Conservation (phyloP, 2,888 invertebrate genomes). For the Nasonia oneida region DNA sequence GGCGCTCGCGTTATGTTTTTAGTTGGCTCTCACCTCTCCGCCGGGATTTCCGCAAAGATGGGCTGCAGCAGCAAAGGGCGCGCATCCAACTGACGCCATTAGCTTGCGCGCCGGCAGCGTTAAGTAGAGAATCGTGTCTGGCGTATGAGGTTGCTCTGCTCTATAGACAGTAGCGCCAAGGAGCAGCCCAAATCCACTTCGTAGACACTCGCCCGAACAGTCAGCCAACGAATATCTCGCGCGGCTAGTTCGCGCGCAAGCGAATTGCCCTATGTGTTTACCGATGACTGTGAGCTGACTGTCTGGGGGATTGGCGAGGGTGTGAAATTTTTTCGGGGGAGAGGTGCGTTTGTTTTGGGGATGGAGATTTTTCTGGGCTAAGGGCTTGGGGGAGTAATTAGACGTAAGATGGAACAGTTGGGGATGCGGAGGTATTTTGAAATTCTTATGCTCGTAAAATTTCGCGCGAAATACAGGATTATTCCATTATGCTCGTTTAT, state of each 20-base stretch:
- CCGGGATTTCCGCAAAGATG: constrained; percentile 51
- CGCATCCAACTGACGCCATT: constrained; percentile 49
- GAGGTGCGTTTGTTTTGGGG: background rate
- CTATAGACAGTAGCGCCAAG: constrained; percentile 10
- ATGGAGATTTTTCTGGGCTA: background rate
- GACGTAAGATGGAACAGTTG: background rate
- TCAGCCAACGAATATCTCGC: background rate
- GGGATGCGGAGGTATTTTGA: background rate
- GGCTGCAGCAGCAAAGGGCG: constrained; percentile 45
- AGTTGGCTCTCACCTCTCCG: constrained; percentile 37
- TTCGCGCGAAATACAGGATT: background rate
- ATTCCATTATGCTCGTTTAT: background rate
- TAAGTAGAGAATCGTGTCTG: constrained; percentile 79
- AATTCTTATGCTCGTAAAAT: background rate
- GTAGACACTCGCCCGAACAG: background rate
- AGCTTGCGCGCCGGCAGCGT: constrained; percentile 60
- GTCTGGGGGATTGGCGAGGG: background rate
- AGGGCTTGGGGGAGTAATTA: background rate
- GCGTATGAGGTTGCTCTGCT: constrained; percentile 64
- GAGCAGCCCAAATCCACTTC: constrained; percentile 6
- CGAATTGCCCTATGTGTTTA: background rate
- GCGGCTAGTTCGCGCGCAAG: background rate
- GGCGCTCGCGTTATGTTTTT: constrained; percentile 43
- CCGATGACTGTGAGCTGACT: background rate
- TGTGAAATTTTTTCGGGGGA: background rate